Base-by-base conservation (phyloP, 2,888 invertebrate genomes). In the Gandaritis pyraliata region DNA sequence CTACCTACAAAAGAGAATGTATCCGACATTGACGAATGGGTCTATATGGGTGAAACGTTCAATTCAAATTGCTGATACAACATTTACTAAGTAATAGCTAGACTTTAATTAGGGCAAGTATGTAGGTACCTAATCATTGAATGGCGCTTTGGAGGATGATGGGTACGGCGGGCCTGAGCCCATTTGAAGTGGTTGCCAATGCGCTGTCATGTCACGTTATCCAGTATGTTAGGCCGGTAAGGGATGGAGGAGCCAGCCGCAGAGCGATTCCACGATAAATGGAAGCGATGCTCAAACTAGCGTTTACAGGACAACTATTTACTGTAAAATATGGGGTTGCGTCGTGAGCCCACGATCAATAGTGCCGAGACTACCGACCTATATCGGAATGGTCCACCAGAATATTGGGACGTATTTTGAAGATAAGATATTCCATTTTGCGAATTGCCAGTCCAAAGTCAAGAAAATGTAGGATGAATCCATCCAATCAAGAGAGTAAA, bases 181-280 rank as follows among this genome's bases (percentile, higher is more conserved):
- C 70, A 67, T 70, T 69, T 61, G 70, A 75, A 69, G 66, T 66
- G 74, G 68, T 58, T 70, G 71, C 70, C 68, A 70, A 68, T 69
- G 70, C 59, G 72, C 74, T 80, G 84, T 83, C 83, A 75, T 76
- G 81, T 81, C 77, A 76, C 70, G 80, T 83, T 83, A 84, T 78
- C 81, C 85, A 76, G 74, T 67, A 68, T 74, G 78, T 75, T 79
- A 73, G 77, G 71, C 71, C 73, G 70, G 78, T 78, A 79, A 84
- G 72, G 78, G 76, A 85, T 79, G 78, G 76, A 72, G 61, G 66
- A 64, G 68, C 69, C 66, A 61, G 70, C 75, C 76, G 70, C 76
- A 74, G 72, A 75, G 74, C 72, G 74, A 77, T 73, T 75, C 75
- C 67, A 72, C 76, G 77, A 78, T 82, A 79, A 81, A 83, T 81